These are phyloP conservation scores for Phrynocephalus versicolor DNA, from an alignment of 2,113 vertebrate species.

Conservation along the genomic window DNA sequence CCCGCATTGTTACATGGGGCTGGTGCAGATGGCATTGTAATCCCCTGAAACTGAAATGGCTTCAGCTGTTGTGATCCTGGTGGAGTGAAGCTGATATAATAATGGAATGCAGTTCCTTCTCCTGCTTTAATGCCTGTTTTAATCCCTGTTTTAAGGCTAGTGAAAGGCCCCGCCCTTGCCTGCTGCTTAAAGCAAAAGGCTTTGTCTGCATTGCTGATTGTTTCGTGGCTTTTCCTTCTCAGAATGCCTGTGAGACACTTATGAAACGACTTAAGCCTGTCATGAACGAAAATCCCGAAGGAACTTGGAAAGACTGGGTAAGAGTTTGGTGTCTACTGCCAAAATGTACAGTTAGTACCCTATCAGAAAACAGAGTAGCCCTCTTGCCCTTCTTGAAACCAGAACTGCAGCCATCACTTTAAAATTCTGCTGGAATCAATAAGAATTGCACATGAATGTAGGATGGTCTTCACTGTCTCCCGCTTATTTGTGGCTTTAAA, in stretches of 20 bases:
- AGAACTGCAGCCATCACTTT: too few relatives aligned
- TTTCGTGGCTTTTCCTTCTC: conserved; percentile 14
- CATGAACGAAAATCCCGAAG: conserved; percentile 76
- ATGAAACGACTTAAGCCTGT: conserved; percentile 80
- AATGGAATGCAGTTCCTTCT: neutral
- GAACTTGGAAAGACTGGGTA: conserved; percentile 85
- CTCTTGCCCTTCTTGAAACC: neutral
- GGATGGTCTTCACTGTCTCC: neutral
- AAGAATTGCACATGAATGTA: neutral
- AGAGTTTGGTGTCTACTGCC: conserved; percentile 1
- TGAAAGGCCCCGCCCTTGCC: neutral
- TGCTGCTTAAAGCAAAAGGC: neutral
- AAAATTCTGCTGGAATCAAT: neutral
- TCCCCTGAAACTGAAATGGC: neutral
- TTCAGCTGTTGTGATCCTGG: neutral
- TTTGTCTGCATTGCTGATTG: neutral
- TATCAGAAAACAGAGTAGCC: neutral
- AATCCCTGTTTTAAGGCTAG: neutral
- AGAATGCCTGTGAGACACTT: conserved; percentile 83
- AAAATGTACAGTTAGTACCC: neutral
- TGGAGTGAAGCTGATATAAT: neutral
- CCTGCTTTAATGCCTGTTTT: neutral
- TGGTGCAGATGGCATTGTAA: neutral
- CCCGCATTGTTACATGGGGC: neutral
- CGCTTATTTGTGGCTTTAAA: too few relatives aligned